Conservation (phyloP, 2,888 invertebrate genomes). For the Lasioglossum oenotherae region DNA sequence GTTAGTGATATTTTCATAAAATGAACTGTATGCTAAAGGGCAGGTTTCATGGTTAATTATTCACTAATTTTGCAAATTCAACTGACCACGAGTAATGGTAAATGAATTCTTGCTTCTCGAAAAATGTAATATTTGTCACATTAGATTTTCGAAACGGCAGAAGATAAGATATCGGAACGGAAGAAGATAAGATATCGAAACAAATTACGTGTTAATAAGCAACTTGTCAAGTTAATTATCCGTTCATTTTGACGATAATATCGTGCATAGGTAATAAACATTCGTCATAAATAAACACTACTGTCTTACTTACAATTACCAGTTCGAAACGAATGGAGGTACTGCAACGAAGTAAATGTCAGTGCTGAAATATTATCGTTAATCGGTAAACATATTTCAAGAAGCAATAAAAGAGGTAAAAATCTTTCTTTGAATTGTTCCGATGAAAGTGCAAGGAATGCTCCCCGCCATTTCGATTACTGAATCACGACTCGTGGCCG, state of each 20-base stretch:
- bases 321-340: neutral
- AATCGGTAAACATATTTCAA: neutral
- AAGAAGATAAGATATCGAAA: neutral
- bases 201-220: neutral
- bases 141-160: neutral
- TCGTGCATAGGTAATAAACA: neutral
- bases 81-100: neutral
- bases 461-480: neutral
- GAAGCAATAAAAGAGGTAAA: neutral
- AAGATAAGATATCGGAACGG: neutral
- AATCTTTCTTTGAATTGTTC: neutral
- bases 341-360: neutral
- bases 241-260: neutral
- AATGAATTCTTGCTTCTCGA: neutral
- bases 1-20: neutral
- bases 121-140: neutral
- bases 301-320: neutral
- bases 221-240: neutral
- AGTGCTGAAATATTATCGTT: neutral
- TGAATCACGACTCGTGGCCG: slow-evolving; percentile 29
- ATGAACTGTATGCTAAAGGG: neutral
- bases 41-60: neutral
- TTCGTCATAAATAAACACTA: neutral
- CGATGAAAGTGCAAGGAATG: slow-evolving; percentile 53
- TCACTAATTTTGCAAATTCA: neutral